phyloP scores from a whole-genome alignment of 2,113 vertebrate species.

The Pygoscelis adeliae region DNA sequence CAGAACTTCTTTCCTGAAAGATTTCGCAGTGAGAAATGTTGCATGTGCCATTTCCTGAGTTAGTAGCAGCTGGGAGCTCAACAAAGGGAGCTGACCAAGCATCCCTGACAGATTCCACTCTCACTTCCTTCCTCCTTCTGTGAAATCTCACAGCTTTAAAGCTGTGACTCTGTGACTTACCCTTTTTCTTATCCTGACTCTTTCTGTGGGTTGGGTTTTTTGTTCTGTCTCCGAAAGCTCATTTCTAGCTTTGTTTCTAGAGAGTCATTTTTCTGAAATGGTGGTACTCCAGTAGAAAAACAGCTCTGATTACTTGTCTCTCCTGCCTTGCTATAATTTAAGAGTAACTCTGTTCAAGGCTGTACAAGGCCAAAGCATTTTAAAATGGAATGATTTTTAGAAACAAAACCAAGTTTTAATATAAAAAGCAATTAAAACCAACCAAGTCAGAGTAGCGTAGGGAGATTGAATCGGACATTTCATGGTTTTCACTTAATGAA shows the following conservation, averaged over 20 bases:
- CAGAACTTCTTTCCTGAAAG: constrained; percentile 25
- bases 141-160: background rate
- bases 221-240: background rate
- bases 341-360: background rate
- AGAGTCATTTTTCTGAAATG: background rate
- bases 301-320: background rate
- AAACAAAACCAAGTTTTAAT: background rate
- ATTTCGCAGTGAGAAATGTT: background rate
- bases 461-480: background rate
- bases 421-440: background rate
- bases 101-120: background rate
- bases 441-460: background rate
- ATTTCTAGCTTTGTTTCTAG: background rate
- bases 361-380: background rate
- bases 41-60: background rate
- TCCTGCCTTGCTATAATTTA: background rate
- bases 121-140: background rate
- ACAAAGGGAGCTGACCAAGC: background rate
- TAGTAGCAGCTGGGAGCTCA: background rate
- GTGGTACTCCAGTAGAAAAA: background rate
- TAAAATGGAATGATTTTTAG: background rate
- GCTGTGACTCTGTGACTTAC: background rate
- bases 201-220: background rate
- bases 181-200: background rate
- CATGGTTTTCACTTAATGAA: background rate